Conservation (phyloP, 1,140 invertebrate species). For the Bactericera cockerelli region DNA sequence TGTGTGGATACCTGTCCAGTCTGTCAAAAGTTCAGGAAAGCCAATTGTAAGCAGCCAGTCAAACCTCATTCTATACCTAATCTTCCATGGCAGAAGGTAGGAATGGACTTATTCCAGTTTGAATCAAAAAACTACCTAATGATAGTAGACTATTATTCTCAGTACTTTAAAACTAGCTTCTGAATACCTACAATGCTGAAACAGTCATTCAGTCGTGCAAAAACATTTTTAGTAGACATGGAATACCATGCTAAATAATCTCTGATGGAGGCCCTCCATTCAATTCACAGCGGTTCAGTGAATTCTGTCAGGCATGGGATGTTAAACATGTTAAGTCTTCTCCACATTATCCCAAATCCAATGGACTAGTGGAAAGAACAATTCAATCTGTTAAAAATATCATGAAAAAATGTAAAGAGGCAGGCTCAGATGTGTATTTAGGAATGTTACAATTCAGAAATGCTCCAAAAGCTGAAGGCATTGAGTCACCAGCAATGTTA, state of each 20-base stretch:
- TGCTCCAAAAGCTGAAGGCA: too few relatives aligned
- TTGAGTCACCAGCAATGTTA: too few relatives aligned
- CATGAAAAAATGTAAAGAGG: too few relatives aligned
- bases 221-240: not conserved
- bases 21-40: not conserved
- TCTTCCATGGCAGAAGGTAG: not conserved
- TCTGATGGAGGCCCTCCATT: not conserved
- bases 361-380: too few relatives aligned
- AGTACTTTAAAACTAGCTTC: conserved; percentile 2
- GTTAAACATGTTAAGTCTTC: too few relatives aligned
- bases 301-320: not conserved
- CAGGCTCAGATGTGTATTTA: too few relatives aligned
- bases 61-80: not conserved
- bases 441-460: too few relatives aligned
- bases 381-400: too few relatives aligned
- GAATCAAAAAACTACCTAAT: not conserved
- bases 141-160: conserved; percentile 11
- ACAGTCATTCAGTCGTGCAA: not conserved
- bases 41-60: not conserved
- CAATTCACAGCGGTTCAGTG: not conserved
- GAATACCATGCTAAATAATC: not conserved
- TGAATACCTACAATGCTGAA: not conserved
- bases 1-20: not conserved
- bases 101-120: not conserved
- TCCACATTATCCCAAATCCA: too few relatives aligned